Conservation (phyloP, 2,797 vertebrate species). For the Eremophila alpestris region DNA sequence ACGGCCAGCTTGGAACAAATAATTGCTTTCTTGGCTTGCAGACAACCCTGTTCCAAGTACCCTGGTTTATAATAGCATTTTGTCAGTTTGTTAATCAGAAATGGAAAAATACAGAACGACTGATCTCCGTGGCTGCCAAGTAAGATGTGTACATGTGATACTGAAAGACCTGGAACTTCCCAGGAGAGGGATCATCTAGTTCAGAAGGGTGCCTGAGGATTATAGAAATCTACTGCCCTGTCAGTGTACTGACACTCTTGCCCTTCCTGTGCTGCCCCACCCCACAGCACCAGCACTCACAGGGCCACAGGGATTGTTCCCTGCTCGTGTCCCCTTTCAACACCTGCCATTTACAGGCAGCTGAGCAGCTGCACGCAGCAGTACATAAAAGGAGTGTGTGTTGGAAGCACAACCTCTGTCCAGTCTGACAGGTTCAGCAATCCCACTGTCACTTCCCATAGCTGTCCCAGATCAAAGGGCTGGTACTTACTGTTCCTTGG, state of each 20-base stretch:
- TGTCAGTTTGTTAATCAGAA: conserved; percentile 22
- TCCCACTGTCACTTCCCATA: fast-evolving
- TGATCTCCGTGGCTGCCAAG: conserved; percentile 15
- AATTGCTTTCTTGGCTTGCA: conserved; percentile 39
- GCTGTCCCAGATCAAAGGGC: neutral
- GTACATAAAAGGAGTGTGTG: neutral
- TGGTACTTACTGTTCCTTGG: neutral
- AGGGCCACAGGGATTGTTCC: neutral
- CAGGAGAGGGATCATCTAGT: neutral
- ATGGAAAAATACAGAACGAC: conserved; percentile 46
- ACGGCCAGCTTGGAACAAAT: neutral
- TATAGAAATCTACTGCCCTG: conserved; percentile 1
- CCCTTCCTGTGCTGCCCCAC: neutral
- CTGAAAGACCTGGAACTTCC: neutral
- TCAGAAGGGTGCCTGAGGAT: neutral
- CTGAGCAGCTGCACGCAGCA: neutral
- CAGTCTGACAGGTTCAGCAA: neutral
- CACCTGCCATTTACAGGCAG: neutral
- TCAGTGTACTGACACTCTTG: neutral
- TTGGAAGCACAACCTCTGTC: neutral
- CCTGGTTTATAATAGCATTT: neutral
- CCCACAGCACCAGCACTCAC: fast-evolving
- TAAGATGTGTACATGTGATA: conserved; percentile 5
- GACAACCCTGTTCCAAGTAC: neutral
- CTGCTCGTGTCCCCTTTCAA: neutral